A percentile compares a stretch with the other conserved stretches of the same genome.
Evolutionary conservation across 2,113 vertebrate genomes (phyloP).

Genomic region (Saccopteryx bilineata): DNA sequence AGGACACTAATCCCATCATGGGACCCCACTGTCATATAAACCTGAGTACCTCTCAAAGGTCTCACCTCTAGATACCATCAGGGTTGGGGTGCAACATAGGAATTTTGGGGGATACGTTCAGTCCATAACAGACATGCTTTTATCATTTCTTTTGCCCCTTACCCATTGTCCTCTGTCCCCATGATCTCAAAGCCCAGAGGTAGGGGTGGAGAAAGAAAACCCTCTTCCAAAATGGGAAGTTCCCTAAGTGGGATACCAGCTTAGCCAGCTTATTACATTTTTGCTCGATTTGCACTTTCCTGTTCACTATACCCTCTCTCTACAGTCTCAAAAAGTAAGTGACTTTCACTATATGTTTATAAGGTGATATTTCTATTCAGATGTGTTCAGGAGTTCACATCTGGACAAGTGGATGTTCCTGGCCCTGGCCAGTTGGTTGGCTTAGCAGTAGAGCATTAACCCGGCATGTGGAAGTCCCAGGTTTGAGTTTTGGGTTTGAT

Average conservation of each 20-base stretch:
- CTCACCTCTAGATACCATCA: background rate
- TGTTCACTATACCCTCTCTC: background rate
- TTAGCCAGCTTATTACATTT: background rate
- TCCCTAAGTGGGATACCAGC: background rate
- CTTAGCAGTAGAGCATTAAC: too few relatives aligned
- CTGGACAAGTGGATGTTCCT: too few relatives aligned
- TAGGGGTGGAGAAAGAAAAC: background rate
- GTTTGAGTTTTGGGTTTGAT: too few relatives aligned
- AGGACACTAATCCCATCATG: background rate
- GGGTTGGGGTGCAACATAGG: background rate
- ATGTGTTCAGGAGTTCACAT: background rate
- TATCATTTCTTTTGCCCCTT: background rate
- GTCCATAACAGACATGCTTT: background rate
- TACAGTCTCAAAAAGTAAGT: background rate
- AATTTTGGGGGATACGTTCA: background rate
- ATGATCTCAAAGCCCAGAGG: background rate
- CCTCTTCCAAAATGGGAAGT: background rate
- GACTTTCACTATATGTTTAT: background rate
- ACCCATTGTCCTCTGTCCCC: background rate
- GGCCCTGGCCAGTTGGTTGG: too few relatives aligned
- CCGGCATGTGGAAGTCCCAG: too few relatives aligned
- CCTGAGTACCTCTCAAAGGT: background rate
- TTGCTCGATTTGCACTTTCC: background rate
- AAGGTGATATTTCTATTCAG: conserved; percentile 18
- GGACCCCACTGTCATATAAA: background rate